Evolutionary conservation across 2,888 invertebrate genomes (phyloP).

Genomic region (Brachylomia viminalis): DNA sequence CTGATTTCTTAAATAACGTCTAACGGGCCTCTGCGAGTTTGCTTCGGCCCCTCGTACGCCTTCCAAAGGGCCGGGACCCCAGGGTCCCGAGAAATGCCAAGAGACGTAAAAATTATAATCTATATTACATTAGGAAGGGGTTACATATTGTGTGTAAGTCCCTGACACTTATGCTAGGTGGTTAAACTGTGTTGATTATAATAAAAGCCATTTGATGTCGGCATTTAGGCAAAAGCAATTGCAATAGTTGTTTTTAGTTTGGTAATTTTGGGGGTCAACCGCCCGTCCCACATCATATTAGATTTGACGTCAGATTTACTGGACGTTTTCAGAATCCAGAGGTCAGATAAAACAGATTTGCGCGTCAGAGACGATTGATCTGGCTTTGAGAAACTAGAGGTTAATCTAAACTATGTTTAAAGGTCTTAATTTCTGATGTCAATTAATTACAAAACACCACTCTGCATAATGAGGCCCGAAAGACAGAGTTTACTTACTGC

Average conservation of each 20-base stretch:
- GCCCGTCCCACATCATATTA: background rate
- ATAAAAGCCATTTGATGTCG: background rate
- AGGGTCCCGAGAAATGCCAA: too few species aligned
- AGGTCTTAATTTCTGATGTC: constrained; percentile 2
- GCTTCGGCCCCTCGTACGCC: too few species aligned
- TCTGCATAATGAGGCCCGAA: constrained; percentile 16
- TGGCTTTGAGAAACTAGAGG: constrained; percentile 4
- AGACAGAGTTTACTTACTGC: constrained; percentile 5
- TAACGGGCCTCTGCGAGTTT: too few species aligned
- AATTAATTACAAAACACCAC: constrained; percentile 29
- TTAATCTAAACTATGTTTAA: background rate
- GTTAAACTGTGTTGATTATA: background rate
- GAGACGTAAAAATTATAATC: too few species aligned
- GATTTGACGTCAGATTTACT: background rate
- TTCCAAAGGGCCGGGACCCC: too few species aligned
- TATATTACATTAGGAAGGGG: background rate
- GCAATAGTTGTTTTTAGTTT: background rate
- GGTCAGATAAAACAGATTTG: background rate
- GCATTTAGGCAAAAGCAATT: background rate
- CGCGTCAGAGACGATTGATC: background rate
- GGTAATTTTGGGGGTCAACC: too few species aligned
- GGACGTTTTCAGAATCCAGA: background rate
- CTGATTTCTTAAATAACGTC: too few species aligned
- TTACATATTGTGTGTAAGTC: background rate
- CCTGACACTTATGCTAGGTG: background rate